Percentiles rank a stretch among this genome's conserved stretches.
Conservation (phyloP, 2,797 vertebrate genomes). For the Pseudocheirus occidentalis region DNA sequence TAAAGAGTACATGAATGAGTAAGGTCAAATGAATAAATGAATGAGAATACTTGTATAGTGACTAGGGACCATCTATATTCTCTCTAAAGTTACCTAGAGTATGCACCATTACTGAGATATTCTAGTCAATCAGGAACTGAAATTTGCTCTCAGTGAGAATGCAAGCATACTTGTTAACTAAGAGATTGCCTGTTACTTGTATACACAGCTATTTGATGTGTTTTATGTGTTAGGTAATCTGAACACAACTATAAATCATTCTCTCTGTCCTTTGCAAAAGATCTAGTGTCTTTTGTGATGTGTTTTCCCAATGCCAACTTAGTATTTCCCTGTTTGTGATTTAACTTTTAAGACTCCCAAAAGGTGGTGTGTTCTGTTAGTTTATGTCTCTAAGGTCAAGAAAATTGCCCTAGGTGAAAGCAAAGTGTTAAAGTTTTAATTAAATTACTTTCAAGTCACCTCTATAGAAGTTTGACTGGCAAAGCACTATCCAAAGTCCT, state of each 20-base stretch:
- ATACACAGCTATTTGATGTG: not conserved
- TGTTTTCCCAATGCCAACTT: not conserved
- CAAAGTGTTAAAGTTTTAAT: constrained; percentile 1
- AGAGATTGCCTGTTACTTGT: not conserved
- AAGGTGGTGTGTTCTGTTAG: not conserved
- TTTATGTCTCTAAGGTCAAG: not conserved
- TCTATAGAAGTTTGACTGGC: constrained; percentile 4
- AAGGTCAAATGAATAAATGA: constrained; percentile 9
- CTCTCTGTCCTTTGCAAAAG: not conserved
- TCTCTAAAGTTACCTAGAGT: not conserved
- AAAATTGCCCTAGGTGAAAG: constrained; percentile 20
- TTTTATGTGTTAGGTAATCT: constrained; percentile 1
- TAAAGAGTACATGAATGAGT: constrained; percentile 8
- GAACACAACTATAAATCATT: not conserved
- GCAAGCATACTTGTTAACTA: not conserved
- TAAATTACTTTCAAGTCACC: constrained; percentile 4
- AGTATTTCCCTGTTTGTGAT: not conserved
- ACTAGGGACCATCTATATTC: not conserved
- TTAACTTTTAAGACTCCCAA: not conserved
- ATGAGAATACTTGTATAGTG: not conserved
- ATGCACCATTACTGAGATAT: not conserved
- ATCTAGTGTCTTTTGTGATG: constrained; percentile 5
- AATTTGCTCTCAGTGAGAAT: constrained; percentile 9
- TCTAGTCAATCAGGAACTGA: constrained; percentile 4
- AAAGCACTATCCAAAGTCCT: not conserved